Conservation (phyloP, 2,888 invertebrate species). For the Eristalis arbustorum region DNA sequence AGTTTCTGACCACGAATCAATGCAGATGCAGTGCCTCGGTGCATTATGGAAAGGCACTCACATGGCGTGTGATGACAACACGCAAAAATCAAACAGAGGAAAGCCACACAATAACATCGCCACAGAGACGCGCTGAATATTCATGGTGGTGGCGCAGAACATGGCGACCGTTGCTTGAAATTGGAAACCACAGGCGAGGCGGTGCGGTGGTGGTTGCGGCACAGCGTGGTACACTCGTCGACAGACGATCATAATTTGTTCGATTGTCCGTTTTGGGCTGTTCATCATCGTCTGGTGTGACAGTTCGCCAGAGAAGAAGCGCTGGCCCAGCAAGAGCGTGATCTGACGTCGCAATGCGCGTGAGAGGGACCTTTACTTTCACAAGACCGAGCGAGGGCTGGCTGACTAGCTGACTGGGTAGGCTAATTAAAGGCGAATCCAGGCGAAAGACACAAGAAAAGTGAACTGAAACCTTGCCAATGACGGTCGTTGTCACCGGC, state of each 20-base stretch:
- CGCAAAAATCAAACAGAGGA: background rate
- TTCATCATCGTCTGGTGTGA: conserved; percentile 62
- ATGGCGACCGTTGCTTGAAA: conserved; percentile 58
- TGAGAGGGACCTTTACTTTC: conserved; percentile 52
- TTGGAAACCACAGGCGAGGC: conserved; percentile 49
- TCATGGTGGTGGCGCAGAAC: conserved; percentile 63
- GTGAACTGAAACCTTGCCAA: conserved; percentile 32
- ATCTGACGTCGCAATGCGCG: conserved; percentile 55
- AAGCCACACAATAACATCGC: conserved; percentile 13
- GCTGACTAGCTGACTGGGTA: too few species aligned
- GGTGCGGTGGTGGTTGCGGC: background rate
- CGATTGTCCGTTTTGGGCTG: conserved; percentile 55
- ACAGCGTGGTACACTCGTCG: background rate
- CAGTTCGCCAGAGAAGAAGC: conserved; percentile 9
- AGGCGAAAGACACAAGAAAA: background rate
- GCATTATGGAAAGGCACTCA: conserved; percentile 18
- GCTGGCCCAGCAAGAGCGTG: conserved; percentile 51
- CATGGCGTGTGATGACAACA: background rate
- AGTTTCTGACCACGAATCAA: conserved; percentile 48
- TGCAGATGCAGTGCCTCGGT: conserved; percentile 39
- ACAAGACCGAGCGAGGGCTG: conserved; percentile 16
- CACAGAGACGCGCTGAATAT: conserved; percentile 56
- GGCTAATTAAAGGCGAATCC: conserved; percentile 45
- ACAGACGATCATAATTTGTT: conserved; percentile 44
- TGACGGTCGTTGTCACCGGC: conserved; percentile 57